phyloP scores from a whole-genome alignment of 2,888 invertebrate genomes.

The Apamea anceps region DNA sequence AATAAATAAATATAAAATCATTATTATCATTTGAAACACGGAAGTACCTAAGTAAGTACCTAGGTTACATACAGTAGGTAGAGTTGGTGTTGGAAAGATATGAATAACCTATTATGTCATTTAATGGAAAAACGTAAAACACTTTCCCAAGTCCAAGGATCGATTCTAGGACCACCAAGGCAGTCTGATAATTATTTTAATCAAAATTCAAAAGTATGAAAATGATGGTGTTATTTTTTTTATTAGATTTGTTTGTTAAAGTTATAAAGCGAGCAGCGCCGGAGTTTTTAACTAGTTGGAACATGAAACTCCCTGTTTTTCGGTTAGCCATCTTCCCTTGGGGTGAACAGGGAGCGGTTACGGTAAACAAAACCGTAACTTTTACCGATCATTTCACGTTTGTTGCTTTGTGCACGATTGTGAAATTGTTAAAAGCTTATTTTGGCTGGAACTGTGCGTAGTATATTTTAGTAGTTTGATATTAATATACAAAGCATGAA shows the following conservation, averaged over 20 bases:
- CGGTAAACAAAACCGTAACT: conserved; percentile 81
- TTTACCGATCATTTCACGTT: conserved; percentile 76
- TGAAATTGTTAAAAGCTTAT: conserved; percentile 32
- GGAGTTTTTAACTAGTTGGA: conserved; percentile 59
- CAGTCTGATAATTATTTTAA: conserved; percentile 8
- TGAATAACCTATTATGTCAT: neutral
- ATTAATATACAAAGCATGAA: neutral
- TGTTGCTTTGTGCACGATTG: conserved; percentile 67
- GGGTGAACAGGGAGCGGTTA: conserved; percentile 67
- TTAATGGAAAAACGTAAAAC: neutral
- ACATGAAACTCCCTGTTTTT: conserved; percentile 67
- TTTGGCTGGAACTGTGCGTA: conserved; percentile 9
- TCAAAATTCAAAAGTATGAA: conserved; percentile 10
- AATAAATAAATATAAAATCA: too few species aligned
- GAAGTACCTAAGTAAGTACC: neutral
- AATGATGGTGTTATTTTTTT: neutral
- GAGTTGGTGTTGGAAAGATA: neutral
- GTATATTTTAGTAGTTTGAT: neutral
- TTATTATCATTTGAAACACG: too few species aligned
- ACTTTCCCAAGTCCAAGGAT: neutral
- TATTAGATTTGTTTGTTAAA: conserved; percentile 32
- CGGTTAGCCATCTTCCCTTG: conserved; percentile 64
- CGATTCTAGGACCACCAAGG: neutral
- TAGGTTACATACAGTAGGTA: neutral
- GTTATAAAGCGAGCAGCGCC: conserved; percentile 34